Evolutionary conservation across 2,113 vertebrate genomes (phyloP), one percentile per base, ranked within the genome.

Genomic region (Furnarius figulus): DNA sequence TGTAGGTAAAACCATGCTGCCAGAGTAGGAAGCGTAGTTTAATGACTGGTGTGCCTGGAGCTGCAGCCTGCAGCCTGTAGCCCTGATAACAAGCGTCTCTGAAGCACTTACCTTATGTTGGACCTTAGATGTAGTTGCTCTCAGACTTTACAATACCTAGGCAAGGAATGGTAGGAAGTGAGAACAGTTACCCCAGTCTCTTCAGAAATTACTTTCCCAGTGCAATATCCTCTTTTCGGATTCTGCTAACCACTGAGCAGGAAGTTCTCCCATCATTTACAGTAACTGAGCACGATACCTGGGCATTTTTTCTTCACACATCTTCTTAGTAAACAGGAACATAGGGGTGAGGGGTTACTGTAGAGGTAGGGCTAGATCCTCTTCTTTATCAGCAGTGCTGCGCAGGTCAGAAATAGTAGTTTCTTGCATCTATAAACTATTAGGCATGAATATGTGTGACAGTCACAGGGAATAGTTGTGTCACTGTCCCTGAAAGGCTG

Each of bases 201-300:
- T 85, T 71, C 81, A 96, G 78, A 96, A 89, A 79, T 79, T 0
- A 82, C 58, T 87, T 82, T 91, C 23, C 61, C 44, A 40, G 44
- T 56, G 27, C 0, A 0, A 79, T 76, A 94, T 85, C 94, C 85
- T 78, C 78, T 97, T 93, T 94, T 91, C 49, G 53, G 31, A 59
- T 87, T 87, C 74, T 85, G 81, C 53, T 67, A 56, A 12, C 33
- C 46, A 37, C 78, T 44, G 62, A 93, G 47, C 4, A 6, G 74
- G 40, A 70, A 72, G 58, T 80, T 87, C 39, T 82, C 37, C 33
- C 12, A 2, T 44, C 16, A 24, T 86, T 91, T 91, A 62, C 67
- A 31, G 15, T 77, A 93, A 66, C 30, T 2, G 6, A 73, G 11
- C 49, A 46, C 0, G 1, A 84, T 84, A 93, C 72, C 68, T 84